phyloP scores from a whole-genome alignment of 35 echinoderm and acorn worm species.

The Chiridota heheva region DNA sequence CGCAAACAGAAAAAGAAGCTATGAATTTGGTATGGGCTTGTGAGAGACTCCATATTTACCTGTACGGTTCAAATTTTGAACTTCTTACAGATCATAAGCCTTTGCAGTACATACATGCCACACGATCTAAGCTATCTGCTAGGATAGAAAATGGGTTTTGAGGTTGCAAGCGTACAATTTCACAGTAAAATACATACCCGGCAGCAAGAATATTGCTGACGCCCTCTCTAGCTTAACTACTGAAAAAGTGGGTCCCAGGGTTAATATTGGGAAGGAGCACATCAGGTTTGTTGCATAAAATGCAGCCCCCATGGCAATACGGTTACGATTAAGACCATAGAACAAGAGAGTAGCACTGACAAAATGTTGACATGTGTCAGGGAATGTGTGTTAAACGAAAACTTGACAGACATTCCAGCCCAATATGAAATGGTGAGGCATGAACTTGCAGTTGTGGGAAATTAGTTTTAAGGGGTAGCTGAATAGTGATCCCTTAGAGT shows the following conservation, averaged over 20 bases:
- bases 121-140: conserved; percentile 31
- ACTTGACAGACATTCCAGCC: background rate
- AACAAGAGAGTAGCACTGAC: background rate
- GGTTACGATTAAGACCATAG: conserved; percentile 19
- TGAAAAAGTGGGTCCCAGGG: background rate
- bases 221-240: conserved; percentile 16
- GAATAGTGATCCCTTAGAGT: background rate
- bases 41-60: conserved; percentile 46
- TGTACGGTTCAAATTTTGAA: conserved; percentile 49
- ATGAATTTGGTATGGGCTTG: conserved; percentile 53
- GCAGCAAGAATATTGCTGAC: conserved; percentile 37
- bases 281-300: conserved; percentile 26
- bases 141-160: conserved; percentile 61
- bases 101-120: conserved; percentile 23
- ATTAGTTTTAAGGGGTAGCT: background rate
- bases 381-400: background rate
- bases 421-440: conserved; percentile 13
- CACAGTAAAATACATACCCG: conserved; percentile 40
- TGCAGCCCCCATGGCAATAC: background rate
- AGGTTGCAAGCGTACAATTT: conserved; percentile 55
- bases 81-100: conserved; percentile 53
- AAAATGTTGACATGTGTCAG: background rate
- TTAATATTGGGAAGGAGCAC: conserved; percentile 16
- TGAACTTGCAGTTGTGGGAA: conserved; percentile 26
- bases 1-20: conserved; percentile 59